Percentiles rank a stretch among this genome's conserved stretches.
Conservation (phyloP, 1,140 invertebrate species). For the Cotesia typhae region DNA sequence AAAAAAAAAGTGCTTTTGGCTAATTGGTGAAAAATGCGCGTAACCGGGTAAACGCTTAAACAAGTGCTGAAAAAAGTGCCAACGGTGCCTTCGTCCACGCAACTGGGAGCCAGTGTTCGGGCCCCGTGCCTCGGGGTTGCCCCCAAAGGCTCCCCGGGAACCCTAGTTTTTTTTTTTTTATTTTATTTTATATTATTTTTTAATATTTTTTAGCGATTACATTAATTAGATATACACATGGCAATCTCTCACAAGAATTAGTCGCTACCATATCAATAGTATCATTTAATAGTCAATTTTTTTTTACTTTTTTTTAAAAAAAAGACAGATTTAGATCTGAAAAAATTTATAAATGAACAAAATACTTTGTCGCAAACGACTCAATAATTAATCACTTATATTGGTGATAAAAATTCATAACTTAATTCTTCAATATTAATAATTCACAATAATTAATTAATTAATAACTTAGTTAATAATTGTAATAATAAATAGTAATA, state of each 20-base stretch:
- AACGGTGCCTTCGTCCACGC: slow-evolving; percentile 37
- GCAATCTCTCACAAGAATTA: slow-evolving; percentile 66
- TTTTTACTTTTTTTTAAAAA: slow-evolving; percentile 45
- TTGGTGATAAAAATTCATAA: slow-evolving; percentile 29
- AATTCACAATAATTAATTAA: slow-evolving; percentile 11
- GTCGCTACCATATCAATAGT: slow-evolving; percentile 64
- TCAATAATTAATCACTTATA: slow-evolving; percentile 34
- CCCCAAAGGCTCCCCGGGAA: slow-evolving; percentile 34
- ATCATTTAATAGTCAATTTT: slow-evolving; percentile 60
- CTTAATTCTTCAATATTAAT: slow-evolving; percentile 25
- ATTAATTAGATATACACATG: slow-evolving; percentile 65
- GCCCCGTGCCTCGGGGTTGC: slow-evolving; percentile 35
- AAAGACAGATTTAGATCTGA: slow-evolving; percentile 26
- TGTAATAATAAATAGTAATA: slow-evolving; percentile 42
- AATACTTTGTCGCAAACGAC: no score
- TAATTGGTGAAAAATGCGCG: background rate
- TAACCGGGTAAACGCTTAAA: slow-evolving; percentile 29
- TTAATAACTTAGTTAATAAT: slow-evolving; percentile 26
- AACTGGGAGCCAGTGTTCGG: slow-evolving; percentile 39
- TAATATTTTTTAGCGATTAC: slow-evolving; percentile 56
- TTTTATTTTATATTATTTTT: no score
- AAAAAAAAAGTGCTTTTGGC: background rate
- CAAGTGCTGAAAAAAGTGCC: slow-evolving; percentile 27
- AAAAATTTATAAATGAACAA: slow-evolving; percentile 6
- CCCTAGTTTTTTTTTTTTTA: slow-evolving; percentile 30